These are phyloP conservation scores for Hyaena hyaena DNA, from an alignment of 2,113 vertebrate species.

Conservation along the genomic window DNA sequence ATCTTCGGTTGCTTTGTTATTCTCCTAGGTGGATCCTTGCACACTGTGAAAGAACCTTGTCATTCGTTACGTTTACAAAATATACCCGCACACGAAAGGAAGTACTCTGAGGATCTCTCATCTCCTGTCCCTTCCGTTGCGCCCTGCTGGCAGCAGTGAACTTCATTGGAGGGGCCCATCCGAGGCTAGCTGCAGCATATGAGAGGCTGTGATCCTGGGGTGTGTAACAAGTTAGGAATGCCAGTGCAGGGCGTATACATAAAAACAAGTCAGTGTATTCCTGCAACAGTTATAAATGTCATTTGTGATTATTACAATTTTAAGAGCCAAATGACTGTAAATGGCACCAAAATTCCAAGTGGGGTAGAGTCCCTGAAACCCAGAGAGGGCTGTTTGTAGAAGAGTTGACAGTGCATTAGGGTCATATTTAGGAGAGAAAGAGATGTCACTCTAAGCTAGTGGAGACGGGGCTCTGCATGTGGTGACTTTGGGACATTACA, in stretches of 20 bases:
- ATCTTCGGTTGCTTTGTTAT: background rate
- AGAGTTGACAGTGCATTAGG: background rate
- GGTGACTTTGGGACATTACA: background rate
- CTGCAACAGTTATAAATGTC: background rate
- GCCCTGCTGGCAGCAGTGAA: background rate
- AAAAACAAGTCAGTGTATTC: constrained; percentile 16
- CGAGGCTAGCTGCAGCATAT: background rate
- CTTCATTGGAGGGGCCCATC: background rate
- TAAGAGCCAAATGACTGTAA: constrained; percentile 4
- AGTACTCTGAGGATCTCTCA: background rate
- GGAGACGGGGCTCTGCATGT: background rate
- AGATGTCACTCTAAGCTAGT: background rate
- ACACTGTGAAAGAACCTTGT: background rate
- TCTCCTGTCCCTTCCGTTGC: background rate
- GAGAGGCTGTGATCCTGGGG: background rate
- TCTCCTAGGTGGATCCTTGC: background rate
- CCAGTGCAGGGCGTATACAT: background rate
- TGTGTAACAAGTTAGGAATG: background rate
- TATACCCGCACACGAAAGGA: background rate
- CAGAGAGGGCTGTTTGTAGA: background rate
- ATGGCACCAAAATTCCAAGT: background rate
- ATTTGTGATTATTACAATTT: background rate
- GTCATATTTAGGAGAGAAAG: background rate
- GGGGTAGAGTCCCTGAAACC: background rate
- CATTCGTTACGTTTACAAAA: background rate